Base-by-base conservation (phyloP, 2,113 vertebrate genomes). In the Misgurnus anguillicaudatus region DNA sequence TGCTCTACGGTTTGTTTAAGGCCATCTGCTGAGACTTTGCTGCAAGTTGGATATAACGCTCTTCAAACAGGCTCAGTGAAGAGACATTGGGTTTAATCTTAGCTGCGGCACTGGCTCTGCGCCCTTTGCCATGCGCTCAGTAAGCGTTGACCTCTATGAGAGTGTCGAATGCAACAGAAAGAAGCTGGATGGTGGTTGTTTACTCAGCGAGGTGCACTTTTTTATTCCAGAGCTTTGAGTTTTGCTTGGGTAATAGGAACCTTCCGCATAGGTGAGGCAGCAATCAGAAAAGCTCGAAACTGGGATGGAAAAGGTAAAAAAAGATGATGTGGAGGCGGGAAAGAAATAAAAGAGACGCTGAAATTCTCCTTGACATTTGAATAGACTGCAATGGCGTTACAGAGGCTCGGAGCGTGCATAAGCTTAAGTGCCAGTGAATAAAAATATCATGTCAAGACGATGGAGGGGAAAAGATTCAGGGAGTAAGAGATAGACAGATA, bases 361-460 rank as follows among this genome's bases (percentile, higher is more conserved):
- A 75, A 77, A 60, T 84, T 87, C 86, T 82, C 80, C 81, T 70
- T 76, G 72, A 87, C 86, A 87, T 90, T 90, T 86, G 89, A 87
- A 89, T 87, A 83, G 85, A 68, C 84, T 80, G 74, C 45, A 53
- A 53, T 21, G 11, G 16, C 17, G 11, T 75, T 62, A 47, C 41
- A 36, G 58, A 62, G 21, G 61, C 45, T 64, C 38, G 31, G 17
- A 63, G 73, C 17, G 61, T 64, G 61, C 61, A 63, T 11, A 53
- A 76, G 45, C 58, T 75, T 19, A 62, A 75, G 58, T 62, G 57
- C 80, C 85, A 82, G 76, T 87, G 88, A 92, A 91, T 90, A 90
- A 88, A 91, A 90, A 90, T 89, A 87, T 83, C 85, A 86, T 83
- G 87, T 88, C 89, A 87, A 88, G 87, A 53, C 58, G 65, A 11